Base-by-base conservation (phyloP, 2,888 invertebrate genomes). In the Erebia aethiops region DNA sequence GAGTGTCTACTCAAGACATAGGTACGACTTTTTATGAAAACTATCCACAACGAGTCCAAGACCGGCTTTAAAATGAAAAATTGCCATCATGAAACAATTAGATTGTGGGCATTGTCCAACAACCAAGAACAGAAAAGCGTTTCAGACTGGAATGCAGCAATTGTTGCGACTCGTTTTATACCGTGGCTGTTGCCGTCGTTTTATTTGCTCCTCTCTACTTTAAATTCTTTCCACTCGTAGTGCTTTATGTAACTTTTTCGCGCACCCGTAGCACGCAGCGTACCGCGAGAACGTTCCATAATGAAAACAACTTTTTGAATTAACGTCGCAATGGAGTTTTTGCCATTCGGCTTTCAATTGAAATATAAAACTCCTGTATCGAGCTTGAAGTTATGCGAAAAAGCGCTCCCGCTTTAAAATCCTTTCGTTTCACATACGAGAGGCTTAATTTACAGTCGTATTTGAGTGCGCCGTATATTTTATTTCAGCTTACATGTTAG, bases 301-400 rank as follows among this genome's bases (percentile, higher is more conserved):
- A 91, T 91, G 90, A 88, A 91, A 91, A 86, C 87, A 89, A 92
- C 91, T 92, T 92, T 92, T 88, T 91, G 87, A 92, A 92, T 91
- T 89, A 90, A 88, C 89, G 87, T 88, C 87, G 85, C 86, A 83
- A 86, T 87, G 85, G 86, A 85, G 86, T 84, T 87, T 87, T 87
- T 85, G 80, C 79, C 80, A 84, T 85, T 85, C 79, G 81, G 82
- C 82, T 87, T 88, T 90, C 86, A 88, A 90, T 89, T 87, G 86
- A 86, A 83, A 85, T 84, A 81, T 83, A 81, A 82, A 85, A 86
- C 84, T 87, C 82, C 78, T 85, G 85, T 84, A 83, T 83, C 82
- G 82, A 83, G 82, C 81, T 80, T 81, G 77, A 85, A 88, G 84
- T 86, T 87, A 79, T 76, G 78, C 74, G 78, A 80, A 77, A 67